Conservation (phyloP, 2,113 vertebrate genomes). For the Saccopteryx bilineata region DNA sequence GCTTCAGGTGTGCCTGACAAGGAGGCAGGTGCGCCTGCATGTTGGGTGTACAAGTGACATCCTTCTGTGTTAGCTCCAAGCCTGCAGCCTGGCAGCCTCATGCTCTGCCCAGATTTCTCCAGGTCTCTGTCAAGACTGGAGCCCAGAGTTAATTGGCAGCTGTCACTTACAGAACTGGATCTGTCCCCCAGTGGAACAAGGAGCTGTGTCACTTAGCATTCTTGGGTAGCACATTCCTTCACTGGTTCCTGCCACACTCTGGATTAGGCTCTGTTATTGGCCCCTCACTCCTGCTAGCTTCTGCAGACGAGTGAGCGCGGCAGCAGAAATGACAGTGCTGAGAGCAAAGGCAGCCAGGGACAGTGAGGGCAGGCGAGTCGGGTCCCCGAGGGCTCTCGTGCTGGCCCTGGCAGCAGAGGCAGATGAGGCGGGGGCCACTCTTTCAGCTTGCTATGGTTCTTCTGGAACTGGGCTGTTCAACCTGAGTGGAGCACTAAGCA, state of each 20-base stretch:
- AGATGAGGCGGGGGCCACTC: slow-evolving; percentile 14
- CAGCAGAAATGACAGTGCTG: slow-evolving; percentile 77
- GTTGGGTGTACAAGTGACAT: slow-evolving; percentile 49
- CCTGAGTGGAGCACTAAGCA: slow-evolving; percentile 73
- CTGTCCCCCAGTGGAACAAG: slow-evolving; percentile 54
- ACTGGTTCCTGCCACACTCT: slow-evolving; percentile 78
- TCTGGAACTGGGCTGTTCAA: slow-evolving; percentile 65
- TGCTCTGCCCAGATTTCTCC: slow-evolving; percentile 63
- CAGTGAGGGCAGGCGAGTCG: slow-evolving; percentile 53
- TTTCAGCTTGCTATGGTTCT: slow-evolving; percentile 47
- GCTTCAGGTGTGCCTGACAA: slow-evolving; percentile 73
- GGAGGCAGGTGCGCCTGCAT: slow-evolving; percentile 61
- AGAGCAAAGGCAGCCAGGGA: slow-evolving; percentile 69
- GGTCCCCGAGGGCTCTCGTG: slow-evolving; percentile 12
- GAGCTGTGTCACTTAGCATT: slow-evolving; percentile 79
- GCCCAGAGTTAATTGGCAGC: slow-evolving; percentile 68
- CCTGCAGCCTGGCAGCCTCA: slow-evolving; percentile 60
- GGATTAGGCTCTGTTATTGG: slow-evolving; percentile 82
- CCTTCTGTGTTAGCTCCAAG: slow-evolving; percentile 43
- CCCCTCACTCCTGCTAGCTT: slow-evolving; percentile 76
- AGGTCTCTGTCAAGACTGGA: slow-evolving; percentile 63
- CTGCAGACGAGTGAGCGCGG: slow-evolving; percentile 75
- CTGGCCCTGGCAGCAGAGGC: slow-evolving; percentile 39
- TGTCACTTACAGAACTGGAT: slow-evolving; percentile 72
- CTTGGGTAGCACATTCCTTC: slow-evolving; percentile 80